A percentile compares a stretch with the other conserved stretches of the same genome.
Evolutionary conservation across 2,888 invertebrate species (phyloP).

Genomic region (Schrankia costaestrigalis): DNA sequence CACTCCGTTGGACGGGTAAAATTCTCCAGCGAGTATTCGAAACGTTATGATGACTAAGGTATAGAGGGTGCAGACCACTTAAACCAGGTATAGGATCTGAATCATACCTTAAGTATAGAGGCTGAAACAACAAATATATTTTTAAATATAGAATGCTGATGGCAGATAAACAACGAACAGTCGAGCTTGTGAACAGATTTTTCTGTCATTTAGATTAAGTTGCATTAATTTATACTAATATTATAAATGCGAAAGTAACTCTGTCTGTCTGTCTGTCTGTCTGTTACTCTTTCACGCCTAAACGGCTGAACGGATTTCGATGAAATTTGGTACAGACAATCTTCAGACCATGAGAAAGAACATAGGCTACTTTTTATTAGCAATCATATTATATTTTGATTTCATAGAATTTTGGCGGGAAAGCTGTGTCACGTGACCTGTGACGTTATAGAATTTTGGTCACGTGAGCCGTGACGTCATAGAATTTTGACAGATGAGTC

Average conservation of each 20-base stretch:
- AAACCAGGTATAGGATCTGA: slow-evolving; percentile 68
- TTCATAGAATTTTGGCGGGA: too few species aligned
- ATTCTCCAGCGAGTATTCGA: slow-evolving; percentile 71
- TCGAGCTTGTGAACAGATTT: background rate
- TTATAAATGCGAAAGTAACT: too few species aligned
- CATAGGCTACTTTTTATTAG: too few species aligned
- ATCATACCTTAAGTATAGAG: slow-evolving; percentile 68
- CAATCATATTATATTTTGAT: too few species aligned
- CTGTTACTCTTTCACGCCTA: background rate
- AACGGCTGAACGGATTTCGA: background rate
- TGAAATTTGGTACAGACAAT: background rate
- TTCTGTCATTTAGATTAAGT: background rate
- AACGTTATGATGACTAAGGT: slow-evolving; percentile 65
- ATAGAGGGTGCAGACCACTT: slow-evolving; percentile 58
- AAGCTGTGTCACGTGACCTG: too few species aligned
- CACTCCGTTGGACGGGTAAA: slow-evolving; percentile 52
- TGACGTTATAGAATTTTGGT: too few species aligned
- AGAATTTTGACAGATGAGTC: background rate
- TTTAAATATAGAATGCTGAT: background rate
- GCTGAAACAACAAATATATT: slow-evolving; percentile 50
- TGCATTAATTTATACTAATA: too few species aligned
- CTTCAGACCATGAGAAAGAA: background rate
- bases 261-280: too few species aligned
- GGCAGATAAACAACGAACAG: slow-evolving; percentile 9
- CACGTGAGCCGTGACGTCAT: too few species aligned